Evolutionary conservation across 2,888 invertebrate genomes (phyloP).

Genomic region (Gymnosoma rotundatum): DNA sequence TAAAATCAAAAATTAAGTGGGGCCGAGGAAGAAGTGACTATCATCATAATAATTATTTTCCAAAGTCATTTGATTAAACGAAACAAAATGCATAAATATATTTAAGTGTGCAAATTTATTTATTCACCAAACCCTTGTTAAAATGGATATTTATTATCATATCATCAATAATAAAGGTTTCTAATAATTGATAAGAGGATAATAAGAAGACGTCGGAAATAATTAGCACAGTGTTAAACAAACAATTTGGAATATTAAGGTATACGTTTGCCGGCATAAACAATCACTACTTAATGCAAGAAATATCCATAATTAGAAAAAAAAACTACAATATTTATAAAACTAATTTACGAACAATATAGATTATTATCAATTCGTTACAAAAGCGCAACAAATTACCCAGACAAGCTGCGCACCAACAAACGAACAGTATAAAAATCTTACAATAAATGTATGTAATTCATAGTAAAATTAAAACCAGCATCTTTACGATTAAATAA

Average conservation of each 20-base stretch:
- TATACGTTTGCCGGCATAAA: slow-evolving; percentile 32
- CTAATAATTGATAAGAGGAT: background rate
- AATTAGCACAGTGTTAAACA: background rate
- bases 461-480: too few relatives aligned
- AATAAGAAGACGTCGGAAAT: background rate
- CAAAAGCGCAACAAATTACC: slow-evolving; percentile 1
- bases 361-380: slow-evolving; percentile 52
- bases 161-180: slow-evolving; percentile 6
- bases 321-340: too few relatives aligned
- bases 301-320: too few relatives aligned
- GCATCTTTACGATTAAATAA: too few relatives aligned
- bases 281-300: too few relatives aligned
- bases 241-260: too few relatives aligned
- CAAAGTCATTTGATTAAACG: slow-evolving; percentile 55
- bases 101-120: background rate
- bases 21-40: slow-evolving; percentile 30
- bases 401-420: background rate
- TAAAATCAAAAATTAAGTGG: slow-evolving; percentile 35
- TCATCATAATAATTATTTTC: slow-evolving; percentile 43
- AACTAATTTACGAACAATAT: slow-evolving; percentile 51
- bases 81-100: slow-evolving; percentile 1
- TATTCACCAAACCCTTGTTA: background rate
- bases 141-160: slow-evolving; percentile 28
- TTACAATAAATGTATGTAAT: too few relatives aligned
- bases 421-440: background rate